Conservation (phyloP, 2,797 vertebrate genomes). For the Anas bahamensis region DNA sequence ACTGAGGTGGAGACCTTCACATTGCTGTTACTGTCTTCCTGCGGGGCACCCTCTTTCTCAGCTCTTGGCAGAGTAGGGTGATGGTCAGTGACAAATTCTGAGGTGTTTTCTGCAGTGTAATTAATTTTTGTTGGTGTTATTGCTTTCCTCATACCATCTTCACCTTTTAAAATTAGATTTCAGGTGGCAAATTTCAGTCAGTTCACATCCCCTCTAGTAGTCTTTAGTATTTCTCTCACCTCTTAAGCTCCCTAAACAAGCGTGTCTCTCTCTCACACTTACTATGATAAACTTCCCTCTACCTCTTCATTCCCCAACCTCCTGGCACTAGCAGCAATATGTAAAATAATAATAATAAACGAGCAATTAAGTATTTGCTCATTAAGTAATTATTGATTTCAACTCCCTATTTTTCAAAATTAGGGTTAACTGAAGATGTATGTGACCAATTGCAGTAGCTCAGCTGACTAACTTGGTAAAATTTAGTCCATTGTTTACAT, state of each 20-base stretch:
- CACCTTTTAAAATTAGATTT: neutral
- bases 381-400: conserved; percentile 11
- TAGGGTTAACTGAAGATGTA: neutral
- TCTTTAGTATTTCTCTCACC: neutral
- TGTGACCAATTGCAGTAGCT: neutral
- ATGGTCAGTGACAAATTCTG: neutral
- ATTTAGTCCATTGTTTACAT: neutral
- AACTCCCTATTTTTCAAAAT: neutral
- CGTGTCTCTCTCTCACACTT: neutral
- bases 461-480: neutral
- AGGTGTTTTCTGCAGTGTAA: neutral
- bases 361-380: neutral
- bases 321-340: neutral
- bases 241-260: neutral
- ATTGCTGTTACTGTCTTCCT: neutral
- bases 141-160: neutral
- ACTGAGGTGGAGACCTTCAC: neutral
- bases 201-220: neutral
- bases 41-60: neutral
- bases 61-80: neutral
- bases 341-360: neutral
- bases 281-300: neutral
- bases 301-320: neutral
- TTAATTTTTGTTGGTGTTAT: neutral
- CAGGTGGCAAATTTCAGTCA: neutral